Base-by-base conservation (phyloP, 1,140 invertebrate genomes). In the Dendrolimus kikuchii region DNA sequence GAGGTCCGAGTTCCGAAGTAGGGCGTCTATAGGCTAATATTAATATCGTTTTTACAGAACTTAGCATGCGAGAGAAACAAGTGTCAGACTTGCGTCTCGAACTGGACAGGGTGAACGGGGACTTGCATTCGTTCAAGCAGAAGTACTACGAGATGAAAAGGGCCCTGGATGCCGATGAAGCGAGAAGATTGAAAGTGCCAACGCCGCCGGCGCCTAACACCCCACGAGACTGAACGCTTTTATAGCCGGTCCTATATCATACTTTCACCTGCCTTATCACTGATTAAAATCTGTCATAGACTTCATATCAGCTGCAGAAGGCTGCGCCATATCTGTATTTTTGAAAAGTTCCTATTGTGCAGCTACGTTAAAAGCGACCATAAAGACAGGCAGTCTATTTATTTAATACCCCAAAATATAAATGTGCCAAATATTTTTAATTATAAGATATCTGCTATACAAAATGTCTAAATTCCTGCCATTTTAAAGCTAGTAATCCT, bases 11-110 rank as follows among this genome's bases (percentile, higher is more conserved):
- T 3, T 3, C 23, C n/a, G n/a, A 7, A 9, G n/a, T 45, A n/a
- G n/a, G n/a, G 5, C n/a, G 23, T 5, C n/a, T 45, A n/a, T 5
- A 45, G 5, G 5, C 5, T 3, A 46, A 10, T 46, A 46, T 9
- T 46, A 10, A 5, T 46, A 46, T 46, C 39, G 7, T 53, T 38
- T 38, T 36, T 70, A 6, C 64, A 86, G 83, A 86, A 46, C 44
- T 86, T n/a, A 84, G 67, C 46, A 86, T 86, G 83, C 70, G 80
- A 5, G 81, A 86, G 51, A 66, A 69, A 5, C 83, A 86, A 71
- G 80, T 84, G 38, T 66, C 69, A 5, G 83, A 86, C 49, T 65
- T 76, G 0, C 55, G 71, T 0, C 52, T 81, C 6, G 80, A 86
- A 47, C 41, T 86, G 36, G 71, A 81, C 2, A 53, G 71, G 43